Conservation (phyloP, 2,113 vertebrate genomes). For the Hylia prasina region DNA sequence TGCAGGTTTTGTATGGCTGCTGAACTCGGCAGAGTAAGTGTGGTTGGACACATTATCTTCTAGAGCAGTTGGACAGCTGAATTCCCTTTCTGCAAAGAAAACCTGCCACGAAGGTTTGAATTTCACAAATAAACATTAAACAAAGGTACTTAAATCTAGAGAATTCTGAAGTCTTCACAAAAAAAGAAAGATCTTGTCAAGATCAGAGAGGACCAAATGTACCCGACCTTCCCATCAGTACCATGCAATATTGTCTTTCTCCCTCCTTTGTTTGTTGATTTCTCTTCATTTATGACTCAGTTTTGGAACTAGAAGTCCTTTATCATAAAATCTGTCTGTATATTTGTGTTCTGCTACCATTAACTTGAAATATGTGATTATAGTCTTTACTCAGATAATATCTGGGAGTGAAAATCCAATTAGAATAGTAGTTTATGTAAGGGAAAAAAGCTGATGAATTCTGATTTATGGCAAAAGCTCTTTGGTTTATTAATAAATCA, state of each 20-base stretch:
- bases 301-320: conserved; percentile 1
- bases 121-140: background rate
- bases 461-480: conserved; percentile 10
- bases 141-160: background rate
- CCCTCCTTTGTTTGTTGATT: background rate
- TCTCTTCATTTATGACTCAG: conserved; percentile 22
- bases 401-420: conserved; percentile 13
- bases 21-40: background rate
- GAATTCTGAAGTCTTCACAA: background rate
- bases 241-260: background rate
- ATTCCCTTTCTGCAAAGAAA: background rate
- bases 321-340: background rate
- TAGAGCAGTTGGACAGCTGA: background rate
- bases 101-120: background rate
- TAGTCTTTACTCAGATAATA: background rate
- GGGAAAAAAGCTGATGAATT: background rate
- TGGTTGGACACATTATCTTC: background rate
- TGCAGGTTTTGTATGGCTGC: background rate
- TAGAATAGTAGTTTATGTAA: background rate
- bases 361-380: background rate
- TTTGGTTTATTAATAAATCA: background rate
- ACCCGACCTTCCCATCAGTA: background rate
- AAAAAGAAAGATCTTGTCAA: background rate
- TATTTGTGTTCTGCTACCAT: conserved; percentile 20
- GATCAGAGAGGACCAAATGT: background rate